Base-by-base conservation (phyloP, 2,113 vertebrate species). In the Siniperca knerii region DNA sequence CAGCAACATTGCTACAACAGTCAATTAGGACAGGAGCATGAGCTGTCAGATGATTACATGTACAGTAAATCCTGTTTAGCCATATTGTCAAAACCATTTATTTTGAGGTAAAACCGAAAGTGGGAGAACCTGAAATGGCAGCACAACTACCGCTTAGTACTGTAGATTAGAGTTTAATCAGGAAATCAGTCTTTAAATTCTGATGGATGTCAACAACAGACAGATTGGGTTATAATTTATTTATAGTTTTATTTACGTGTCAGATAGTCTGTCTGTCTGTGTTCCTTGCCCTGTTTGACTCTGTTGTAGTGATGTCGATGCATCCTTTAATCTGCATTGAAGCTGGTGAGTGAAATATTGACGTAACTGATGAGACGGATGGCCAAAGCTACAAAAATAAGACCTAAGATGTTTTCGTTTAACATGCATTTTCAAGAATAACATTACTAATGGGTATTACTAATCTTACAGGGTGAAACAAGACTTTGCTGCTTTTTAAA, bases 401-500 rank as follows among this genome's bases (percentile, higher is more conserved):
- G 25, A 60, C 21, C 20, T 29, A 52, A 44, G n/a, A 29, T 25
- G 25, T 50, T 65, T 62, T 29, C 1, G 3, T 62, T 54, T 33
- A 74, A 48, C 8, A 21, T 35, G 12, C 6, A 23, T 50, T 57
- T 72, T n/a, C 8, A 46, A 25, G 4, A 55, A 21, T 54, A 68
- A 46, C 33, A 67, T 5, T 55, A 60, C 29, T 25, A 65, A 50
- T 16, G 44, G 18, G 60, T 23, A 70, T 77, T 76, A 23, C 1
- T 33, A 29, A 35, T 82, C 6, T 64, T 10, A 58, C 50, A 12
- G 15, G 29, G 2, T 55, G 9, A 72, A 60, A 55, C 4, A 44
- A 55, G 21, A 21, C 8, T 40, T 29, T 60, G 71, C 40, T 82
- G 75, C 71, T 81, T 75, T 50, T 57, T 68, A 44, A 54, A 11